phyloP scores from a whole-genome alignment of 2,888 invertebrate genomes.

The Caenorhabditis parvicauda region DNA sequence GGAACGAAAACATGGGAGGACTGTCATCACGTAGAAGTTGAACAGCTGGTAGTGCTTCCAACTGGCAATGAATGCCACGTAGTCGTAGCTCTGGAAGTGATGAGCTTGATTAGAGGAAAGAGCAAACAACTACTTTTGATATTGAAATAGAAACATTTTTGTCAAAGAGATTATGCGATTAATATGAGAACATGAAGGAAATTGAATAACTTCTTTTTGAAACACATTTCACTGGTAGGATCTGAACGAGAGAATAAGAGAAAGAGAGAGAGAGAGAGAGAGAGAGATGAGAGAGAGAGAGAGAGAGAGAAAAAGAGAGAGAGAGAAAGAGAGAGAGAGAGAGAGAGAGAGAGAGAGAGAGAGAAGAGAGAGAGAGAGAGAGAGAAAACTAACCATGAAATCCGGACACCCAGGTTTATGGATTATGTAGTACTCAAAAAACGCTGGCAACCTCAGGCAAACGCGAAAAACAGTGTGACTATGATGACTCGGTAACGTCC shows the following conservation, averaged over 20 bases:
- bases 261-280: too few species aligned
- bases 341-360: too few species aligned
- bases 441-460: constrained; percentile 45
- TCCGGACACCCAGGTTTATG: constrained; percentile 41
- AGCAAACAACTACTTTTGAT: neutral
- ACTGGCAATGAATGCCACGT: constrained; percentile 39
- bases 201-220: too few species aligned
- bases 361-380: too few species aligned
- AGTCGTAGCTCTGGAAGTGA: constrained; percentile 47
- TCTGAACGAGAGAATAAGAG: too few species aligned
- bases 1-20: constrained; percentile 49
- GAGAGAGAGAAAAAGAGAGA: too few species aligned
- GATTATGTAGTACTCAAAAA: constrained; percentile 50
- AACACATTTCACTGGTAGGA: too few species aligned
- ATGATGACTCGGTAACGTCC: constrained; percentile 40
- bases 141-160: too few species aligned
- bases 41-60: constrained; percentile 45
- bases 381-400: constrained; percentile 28
- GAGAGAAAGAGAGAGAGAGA: too few species aligned
- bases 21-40: constrained; percentile 52
- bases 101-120: neutral
- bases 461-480: constrained; percentile 23
- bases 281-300: too few species aligned
- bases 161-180: too few species aligned
- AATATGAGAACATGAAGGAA: too few species aligned